Percentiles rank a stretch among this genome's conserved stretches.
phyloP scores from a whole-genome alignment of 2,888 invertebrate genomes.

The Melinopterus prodromus region DNA sequence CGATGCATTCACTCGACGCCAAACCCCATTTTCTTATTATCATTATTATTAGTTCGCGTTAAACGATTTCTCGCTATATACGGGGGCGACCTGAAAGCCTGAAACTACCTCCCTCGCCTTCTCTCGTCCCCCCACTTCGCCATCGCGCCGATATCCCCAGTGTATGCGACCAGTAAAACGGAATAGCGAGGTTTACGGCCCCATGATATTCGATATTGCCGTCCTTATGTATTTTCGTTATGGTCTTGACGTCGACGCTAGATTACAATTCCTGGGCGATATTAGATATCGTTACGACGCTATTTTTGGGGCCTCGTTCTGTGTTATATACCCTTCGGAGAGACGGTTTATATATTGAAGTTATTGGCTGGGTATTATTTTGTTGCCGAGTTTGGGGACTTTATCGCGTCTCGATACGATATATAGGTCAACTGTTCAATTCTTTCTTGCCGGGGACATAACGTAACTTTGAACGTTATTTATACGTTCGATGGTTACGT shows the following conservation, averaged over 20 bases:
- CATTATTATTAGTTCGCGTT: conserved; percentile 9
- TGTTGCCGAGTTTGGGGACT: not conserved
- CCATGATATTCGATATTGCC: conserved; percentile 25
- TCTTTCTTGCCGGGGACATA: not conserved
- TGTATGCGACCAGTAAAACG: conserved; percentile 17
- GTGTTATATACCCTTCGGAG: conserved; percentile 6
- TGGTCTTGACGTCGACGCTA: not conserved
- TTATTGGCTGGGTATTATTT: not conserved
- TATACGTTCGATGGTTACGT: not conserved
- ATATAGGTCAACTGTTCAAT: conserved; percentile 4
- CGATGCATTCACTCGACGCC: conserved; percentile 18
- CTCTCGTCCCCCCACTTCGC: not conserved
- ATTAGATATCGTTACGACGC: conserved; percentile 12
- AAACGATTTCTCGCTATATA: conserved; percentile 4
- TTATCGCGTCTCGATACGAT: not conserved
- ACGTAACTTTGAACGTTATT: not conserved
- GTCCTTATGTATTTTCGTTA: conserved; percentile 22
- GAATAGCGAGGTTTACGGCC: conserved; percentile 23
- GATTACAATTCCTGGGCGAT: conserved; percentile 10
- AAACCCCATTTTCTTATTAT: conserved; percentile 22
- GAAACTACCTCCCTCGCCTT: conserved; percentile 7
- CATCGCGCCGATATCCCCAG: not conserved
- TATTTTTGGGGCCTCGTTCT: not conserved
- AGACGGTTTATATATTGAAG: not conserved
- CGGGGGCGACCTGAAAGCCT: conserved; percentile 7